Conservation (phyloP, 2,113 vertebrate species). For the Trematocara nigrifrons region DNA sequence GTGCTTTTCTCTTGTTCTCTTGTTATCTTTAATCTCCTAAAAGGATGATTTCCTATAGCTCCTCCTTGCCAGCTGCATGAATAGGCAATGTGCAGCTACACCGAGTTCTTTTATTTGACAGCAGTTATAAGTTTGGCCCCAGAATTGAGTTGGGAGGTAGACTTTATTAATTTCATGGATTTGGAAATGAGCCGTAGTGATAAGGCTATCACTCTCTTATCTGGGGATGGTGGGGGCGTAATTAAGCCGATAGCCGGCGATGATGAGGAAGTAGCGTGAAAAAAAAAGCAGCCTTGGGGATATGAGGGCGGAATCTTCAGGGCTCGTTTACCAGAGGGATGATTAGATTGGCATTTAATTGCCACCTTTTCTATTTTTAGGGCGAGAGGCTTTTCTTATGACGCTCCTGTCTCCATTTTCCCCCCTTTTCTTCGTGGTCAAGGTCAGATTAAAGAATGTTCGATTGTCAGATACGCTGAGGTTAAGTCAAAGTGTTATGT, state of each 20-base stretch:
- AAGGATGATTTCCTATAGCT: slow-evolving; percentile 8
- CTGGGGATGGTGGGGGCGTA: slow-evolving; percentile 62
- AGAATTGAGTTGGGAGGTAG: slow-evolving; percentile 51
- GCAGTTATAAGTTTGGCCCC: slow-evolving; percentile 54
- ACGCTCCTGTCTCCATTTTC: not conserved
- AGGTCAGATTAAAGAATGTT: slow-evolving; percentile 52
- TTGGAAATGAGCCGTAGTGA: slow-evolving; percentile 70
- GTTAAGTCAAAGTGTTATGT: slow-evolving; percentile 2
- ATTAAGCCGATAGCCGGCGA: slow-evolving; percentile 66
- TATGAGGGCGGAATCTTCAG: slow-evolving; percentile 63
- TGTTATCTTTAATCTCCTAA: slow-evolving; percentile 20
- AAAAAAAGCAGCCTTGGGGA: slow-evolving; percentile 42
- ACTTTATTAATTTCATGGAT: slow-evolving; percentile 73
- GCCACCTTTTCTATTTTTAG: slow-evolving; percentile 69
- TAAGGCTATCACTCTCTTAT: slow-evolving; percentile 72
- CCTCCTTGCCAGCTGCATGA: not conserved
- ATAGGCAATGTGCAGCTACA: not conserved
- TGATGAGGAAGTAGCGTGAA: slow-evolving; percentile 58
- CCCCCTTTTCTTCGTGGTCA: slow-evolving; percentile 8
- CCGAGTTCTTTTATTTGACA: slow-evolving; percentile 11
- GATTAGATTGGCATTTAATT: slow-evolving; percentile 69
- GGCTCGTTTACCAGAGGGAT: slow-evolving; percentile 63
- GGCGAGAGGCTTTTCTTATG: slow-evolving; percentile 14
- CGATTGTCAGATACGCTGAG: slow-evolving; percentile 15
- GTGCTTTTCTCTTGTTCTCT: not conserved